Conservation (phyloP, 2,888 invertebrate species). For the Elysia crispata region DNA sequence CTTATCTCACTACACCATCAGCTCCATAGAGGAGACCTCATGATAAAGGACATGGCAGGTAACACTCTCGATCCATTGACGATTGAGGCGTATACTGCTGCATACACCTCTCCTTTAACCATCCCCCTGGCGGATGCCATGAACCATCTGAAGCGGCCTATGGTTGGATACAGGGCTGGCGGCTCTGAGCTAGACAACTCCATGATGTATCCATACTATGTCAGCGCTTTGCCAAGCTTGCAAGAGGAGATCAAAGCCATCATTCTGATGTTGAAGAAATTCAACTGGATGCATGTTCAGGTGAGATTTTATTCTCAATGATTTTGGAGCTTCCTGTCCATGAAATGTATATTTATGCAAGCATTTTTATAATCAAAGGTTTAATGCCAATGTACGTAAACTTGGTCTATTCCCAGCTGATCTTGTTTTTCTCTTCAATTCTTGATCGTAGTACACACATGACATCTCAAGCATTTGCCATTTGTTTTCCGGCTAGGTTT, state of each 20-base stretch:
- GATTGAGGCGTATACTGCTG: slow-evolving; percentile 68
- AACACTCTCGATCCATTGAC: slow-evolving; percentile 62
- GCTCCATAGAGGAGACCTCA: slow-evolving; percentile 58
- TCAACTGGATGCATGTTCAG: slow-evolving; percentile 77
- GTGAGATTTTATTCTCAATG: slow-evolving; percentile 48
- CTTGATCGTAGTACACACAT: too few species aligned
- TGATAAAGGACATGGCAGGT: slow-evolving; percentile 56
- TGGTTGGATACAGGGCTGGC: slow-evolving; percentile 72
- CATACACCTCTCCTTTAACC: slow-evolving; percentile 57
- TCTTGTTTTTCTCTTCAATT: too few species aligned
- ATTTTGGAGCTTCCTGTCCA: too few species aligned
- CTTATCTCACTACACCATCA: slow-evolving; percentile 35
- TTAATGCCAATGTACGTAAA: too few species aligned
- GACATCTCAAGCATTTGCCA: too few species aligned
- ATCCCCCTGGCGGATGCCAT: slow-evolving; percentile 77
- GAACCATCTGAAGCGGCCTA: slow-evolving; percentile 79
- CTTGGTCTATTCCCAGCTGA: too few species aligned
- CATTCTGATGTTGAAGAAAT: slow-evolving; percentile 72
- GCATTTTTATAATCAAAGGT: too few species aligned
- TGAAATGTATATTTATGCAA: too few species aligned
- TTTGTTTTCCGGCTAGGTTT: too few species aligned
- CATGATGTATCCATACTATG: slow-evolving; percentile 56
- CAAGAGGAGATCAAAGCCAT: slow-evolving; percentile 66
- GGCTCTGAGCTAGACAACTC: slow-evolving; percentile 56
- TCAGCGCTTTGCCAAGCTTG: slow-evolving; percentile 59